phyloP scores from a whole-genome alignment of 2,113 vertebrate species.

The Eidolon helvum region DNA sequence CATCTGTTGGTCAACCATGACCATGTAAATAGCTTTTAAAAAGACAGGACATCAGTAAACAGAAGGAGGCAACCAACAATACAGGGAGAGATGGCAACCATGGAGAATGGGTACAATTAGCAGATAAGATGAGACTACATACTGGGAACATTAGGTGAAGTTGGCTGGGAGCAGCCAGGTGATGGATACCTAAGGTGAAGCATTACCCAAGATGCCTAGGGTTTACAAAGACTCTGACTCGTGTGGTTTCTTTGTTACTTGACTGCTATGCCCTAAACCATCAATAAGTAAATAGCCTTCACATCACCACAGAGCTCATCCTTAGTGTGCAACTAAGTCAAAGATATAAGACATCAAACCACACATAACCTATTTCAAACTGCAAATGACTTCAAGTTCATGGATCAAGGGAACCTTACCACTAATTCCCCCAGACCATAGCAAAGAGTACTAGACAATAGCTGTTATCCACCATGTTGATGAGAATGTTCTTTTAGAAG shows the following conservation, averaged over 20 bases:
- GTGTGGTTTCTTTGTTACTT: background rate
- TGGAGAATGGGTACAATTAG: fast-evolving
- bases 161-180: background rate
- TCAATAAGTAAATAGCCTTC: background rate
- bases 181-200: background rate
- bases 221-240: background rate
- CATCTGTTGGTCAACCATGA: background rate
- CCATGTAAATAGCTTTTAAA: background rate
- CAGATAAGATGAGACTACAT: fast-evolving
- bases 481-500: background rate
- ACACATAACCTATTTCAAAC: background rate
- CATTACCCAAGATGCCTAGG: background rate
- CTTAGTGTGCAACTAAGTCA: background rate
- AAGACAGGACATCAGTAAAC: background rate
- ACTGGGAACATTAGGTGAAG: no score
- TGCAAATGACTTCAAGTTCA: background rate
- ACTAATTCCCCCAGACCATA: background rate
- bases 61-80: background rate
- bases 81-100: fast-evolving
- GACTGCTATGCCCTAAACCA: background rate
- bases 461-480: background rate
- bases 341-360: background rate
- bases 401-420: background rate
- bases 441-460: background rate
- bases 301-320: background rate